Conservation (phyloP, 2,888 invertebrate genomes). For the Anarsia innoxiella region DNA sequence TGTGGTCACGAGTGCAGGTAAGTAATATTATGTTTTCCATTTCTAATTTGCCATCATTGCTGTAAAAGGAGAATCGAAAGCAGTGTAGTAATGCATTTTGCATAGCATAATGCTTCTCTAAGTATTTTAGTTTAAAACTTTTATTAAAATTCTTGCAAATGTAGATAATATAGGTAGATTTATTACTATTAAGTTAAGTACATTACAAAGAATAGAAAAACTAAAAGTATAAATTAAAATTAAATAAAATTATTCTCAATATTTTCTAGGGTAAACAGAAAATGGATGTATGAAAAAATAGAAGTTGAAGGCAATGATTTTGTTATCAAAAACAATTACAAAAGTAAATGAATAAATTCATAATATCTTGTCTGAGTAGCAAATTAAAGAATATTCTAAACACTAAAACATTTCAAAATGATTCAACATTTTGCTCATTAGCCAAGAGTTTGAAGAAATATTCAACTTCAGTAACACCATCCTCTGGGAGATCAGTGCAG, state of each 20-base stretch:
- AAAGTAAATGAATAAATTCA: slow-evolving; percentile 30
- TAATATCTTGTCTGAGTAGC: no score
- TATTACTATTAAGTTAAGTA: no score
- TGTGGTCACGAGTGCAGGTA: slow-evolving; percentile 89
- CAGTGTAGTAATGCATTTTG: no score
- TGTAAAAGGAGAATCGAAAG: no score
- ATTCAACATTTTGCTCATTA: no score
- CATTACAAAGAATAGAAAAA: no score
- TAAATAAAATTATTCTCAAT: slow-evolving; percentile 1
- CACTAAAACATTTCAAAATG: no score
- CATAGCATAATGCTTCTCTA: not conserved
- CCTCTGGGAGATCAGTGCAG: slow-evolving; percentile 93
- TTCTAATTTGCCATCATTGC: no score
- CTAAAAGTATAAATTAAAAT: not conserved
- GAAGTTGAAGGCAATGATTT: slow-evolving; percentile 87
- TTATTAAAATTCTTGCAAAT: no score
- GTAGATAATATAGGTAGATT: no score
- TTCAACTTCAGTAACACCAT: slow-evolving; percentile 86
- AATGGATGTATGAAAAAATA: slow-evolving; percentile 85
- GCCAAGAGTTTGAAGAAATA: slow-evolving; percentile 83
- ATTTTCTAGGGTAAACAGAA: slow-evolving; percentile 79
- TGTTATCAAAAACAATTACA: slow-evolving; percentile 75
- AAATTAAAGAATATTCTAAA: no score
- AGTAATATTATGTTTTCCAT: slow-evolving; percentile 2
- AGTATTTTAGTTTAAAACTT: not conserved